These are phyloP conservation scores for Heteromormyrus szaboi DNA, from an alignment of 2,797 vertebrate species.

Conservation along the genomic window DNA sequence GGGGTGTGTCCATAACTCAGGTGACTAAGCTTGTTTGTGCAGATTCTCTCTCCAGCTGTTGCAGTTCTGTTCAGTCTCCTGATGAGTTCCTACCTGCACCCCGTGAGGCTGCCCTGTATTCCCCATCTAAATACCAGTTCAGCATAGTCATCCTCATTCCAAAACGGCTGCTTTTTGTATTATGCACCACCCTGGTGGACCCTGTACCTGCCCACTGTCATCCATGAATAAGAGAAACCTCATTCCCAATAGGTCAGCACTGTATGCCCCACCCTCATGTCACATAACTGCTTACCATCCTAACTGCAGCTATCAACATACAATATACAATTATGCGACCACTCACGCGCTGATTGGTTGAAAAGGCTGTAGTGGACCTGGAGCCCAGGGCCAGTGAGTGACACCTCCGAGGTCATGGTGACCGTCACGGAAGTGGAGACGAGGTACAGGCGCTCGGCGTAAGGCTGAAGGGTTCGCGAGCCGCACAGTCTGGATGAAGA, in stretches of 20 bases:
- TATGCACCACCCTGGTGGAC: not conserved
- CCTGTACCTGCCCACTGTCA: not conserved
- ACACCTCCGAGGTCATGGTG: conserved; percentile 76
- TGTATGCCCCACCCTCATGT: not conserved
- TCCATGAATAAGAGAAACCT: not conserved
- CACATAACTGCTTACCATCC: not conserved
- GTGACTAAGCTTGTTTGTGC: not conserved
- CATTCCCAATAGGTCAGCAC: not conserved
- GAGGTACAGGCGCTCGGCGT: conserved; percentile 68
- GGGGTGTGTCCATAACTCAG: not conserved
- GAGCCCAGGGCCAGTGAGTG: conserved; percentile 80
- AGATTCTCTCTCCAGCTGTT: not conserved
- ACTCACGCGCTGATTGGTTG: conserved; percentile 84
- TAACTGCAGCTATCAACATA: not conserved
- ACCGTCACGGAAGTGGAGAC: conserved; percentile 59
- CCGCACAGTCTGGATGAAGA: conserved; percentile 72
- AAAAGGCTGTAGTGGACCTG: conserved; percentile 76
- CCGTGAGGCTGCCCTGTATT: not conserved
- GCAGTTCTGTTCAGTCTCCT: not conserved
- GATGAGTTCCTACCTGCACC: not conserved
- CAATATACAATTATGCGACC: not conserved
- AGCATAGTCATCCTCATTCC: not conserved
- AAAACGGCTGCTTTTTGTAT: not conserved
- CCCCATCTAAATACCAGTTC: not conserved
- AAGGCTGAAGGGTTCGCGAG: conserved; percentile 69